Evolutionary conservation across 2,113 vertebrate species (phyloP), one percentile per base, ranked within the genome.

Genomic region (Callionymus lyra): DNA sequence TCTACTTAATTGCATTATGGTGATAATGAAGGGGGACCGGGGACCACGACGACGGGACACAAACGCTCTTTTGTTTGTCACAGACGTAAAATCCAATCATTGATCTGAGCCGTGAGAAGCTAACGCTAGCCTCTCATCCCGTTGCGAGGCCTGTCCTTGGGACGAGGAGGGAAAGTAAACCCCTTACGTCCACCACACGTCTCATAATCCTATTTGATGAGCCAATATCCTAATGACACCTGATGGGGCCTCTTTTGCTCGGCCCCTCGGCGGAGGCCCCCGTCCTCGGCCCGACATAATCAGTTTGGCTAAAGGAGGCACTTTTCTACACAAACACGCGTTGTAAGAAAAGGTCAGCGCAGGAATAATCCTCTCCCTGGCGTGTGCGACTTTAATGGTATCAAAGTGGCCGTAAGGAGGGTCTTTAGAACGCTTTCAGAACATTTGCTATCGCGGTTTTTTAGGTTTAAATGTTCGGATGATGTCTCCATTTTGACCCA

Each of bases 161-260:
- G 41, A 63, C 44, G 61, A 65, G 51, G 52, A 56, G 16, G 60
- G 59, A 74, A 71, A 71, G 51, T 79, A 83, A 85, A 72, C 73
- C 72, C 65, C 82, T 82, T 80, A 82, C 19, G 48, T 42, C 65
- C 59, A 56, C 33, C 53, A 47, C 38, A 36, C 57, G 34, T 42
- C 42, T 42, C 59, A 53, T 83, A 84, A 83, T 81, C 74, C 73
- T 50, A 83, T 84, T 82, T 80, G 69, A 82, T 74, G 70, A 83
- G 71, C 55, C 82, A 85, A 85, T 84, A 82, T 79, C 81, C 65
- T 86, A 84, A 85, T 81, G 79, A 84, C 59, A 74, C 64, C 70
- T 51, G 65, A 76, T 76, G 65, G 74, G 56, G 63, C 55, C 69
- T 37, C 31, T 63, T 47, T 38, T 38, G 14, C 14, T 6, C 18